phyloP scores from a whole-genome alignment of 2,888 invertebrate species.

The Parochlus steinenii region DNA sequence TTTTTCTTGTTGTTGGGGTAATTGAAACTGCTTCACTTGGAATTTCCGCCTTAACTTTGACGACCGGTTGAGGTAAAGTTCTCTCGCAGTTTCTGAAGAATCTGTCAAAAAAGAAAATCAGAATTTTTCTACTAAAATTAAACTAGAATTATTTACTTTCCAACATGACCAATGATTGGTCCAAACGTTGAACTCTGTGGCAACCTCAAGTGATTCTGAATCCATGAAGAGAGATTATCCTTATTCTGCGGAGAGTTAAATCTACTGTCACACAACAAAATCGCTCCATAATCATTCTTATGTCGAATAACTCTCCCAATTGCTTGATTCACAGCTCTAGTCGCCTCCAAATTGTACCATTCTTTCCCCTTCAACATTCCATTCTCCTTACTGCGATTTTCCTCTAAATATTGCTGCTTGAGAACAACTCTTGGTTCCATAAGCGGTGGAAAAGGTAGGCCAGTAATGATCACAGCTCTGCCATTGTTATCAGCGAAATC shows the following conservation, averaged over 20 bases:
- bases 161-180: slow-evolving; percentile 46
- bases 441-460: slow-evolving; percentile 87
- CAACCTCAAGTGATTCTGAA: slow-evolving; percentile 46
- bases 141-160: no score
- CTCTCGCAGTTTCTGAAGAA: no score
- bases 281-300: slow-evolving; percentile 87
- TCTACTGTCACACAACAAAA: slow-evolving; percentile 80
- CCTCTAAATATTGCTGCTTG: slow-evolving; percentile 80
- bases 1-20: no score
- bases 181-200: slow-evolving; percentile 49
- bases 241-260: no score
- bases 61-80: no score
- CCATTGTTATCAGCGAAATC: slow-evolving; percentile 95
- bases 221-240: slow-evolving; percentile 65
- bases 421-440: slow-evolving; percentile 82
- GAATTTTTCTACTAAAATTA: no score
- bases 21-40: no score
- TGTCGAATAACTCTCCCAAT: slow-evolving; percentile 96
- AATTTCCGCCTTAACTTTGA: no score
- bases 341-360: slow-evolving; percentile 90
- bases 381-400: slow-evolving; percentile 44
- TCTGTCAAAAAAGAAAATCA: no score
- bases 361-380: slow-evolving; percentile 59
- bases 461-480: slow-evolving; percentile 87
- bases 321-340: slow-evolving; percentile 95